Percentiles rank a stretch among this genome's conserved stretches.
Evolutionary conservation across 2,888 invertebrate genomes (phyloP).

Genomic region (Amiota mariae): DNA sequence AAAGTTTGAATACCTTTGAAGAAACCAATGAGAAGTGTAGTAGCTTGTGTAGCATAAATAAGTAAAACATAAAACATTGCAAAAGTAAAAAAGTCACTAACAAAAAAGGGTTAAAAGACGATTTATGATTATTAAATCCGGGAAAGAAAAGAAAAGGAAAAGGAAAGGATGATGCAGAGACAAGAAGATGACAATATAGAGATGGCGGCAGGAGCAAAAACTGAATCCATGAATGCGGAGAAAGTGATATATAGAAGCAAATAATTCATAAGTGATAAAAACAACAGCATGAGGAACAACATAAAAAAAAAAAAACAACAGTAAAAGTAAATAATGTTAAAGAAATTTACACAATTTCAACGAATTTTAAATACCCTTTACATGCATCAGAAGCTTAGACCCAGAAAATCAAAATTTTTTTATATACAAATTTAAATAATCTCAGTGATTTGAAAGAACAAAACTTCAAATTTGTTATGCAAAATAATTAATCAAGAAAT

Average conservation of each 20-base stretch:
- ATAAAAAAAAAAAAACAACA: background rate
- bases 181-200: background rate
- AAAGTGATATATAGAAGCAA: slow-evolving; percentile 15
- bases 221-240: background rate
- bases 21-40: no score
- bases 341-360: background rate
- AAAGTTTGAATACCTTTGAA: no score
- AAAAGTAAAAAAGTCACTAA: background rate
- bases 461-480: no score
- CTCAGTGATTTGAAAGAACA: no score
- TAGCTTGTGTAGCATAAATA: background rate
- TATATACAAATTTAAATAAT: no score
- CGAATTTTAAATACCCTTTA: background rate
- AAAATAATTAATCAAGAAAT: no score
- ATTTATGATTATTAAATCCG: slow-evolving; percentile 13
- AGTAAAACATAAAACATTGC: background rate
- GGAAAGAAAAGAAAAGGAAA: no score
- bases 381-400: background rate
- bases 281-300: background rate
- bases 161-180: background rate
- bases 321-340: background rate
- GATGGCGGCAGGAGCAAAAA: no score
- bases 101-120: background rate
- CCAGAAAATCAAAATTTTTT: no score
- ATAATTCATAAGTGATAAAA: slow-evolving; percentile 4